Conservation (phyloP, 2,888 invertebrate species). For the Syrista parreyssii region DNA sequence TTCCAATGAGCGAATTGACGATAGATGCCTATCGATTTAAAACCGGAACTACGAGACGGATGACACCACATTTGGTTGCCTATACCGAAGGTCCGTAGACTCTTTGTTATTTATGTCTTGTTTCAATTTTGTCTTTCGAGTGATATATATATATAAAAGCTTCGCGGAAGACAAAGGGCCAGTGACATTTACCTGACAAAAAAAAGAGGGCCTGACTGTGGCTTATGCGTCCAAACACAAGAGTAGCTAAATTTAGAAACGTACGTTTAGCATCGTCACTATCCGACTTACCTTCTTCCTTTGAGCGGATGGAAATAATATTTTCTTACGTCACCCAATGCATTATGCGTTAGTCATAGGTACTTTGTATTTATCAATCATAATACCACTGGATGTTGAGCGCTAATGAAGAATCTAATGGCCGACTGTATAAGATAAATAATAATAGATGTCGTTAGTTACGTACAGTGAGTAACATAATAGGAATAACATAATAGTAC, state of each 20-base stretch:
- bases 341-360: background rate
- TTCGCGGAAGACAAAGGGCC: background rate
- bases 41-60: background rate
- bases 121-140: background rate
- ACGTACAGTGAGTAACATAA: constrained; percentile 23
- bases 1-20: background rate
- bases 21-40: background rate
- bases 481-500: background rate
- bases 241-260: background rate
- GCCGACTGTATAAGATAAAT: background rate
- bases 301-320: background rate
- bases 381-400: background rate
- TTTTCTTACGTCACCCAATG: background rate
- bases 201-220: background rate
- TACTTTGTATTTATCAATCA: background rate
- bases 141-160: background rate
- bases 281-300: background rate
- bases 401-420: background rate
- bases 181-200: background rate
- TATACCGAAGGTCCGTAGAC: background rate
- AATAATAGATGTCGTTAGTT: constrained; percentile 20
- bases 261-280: background rate
- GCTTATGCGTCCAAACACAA: background rate
- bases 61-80: background rate
- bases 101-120: background rate